Conservation (phyloP, 2,888 invertebrate genomes). For the Agrochola lychnidis region DNA sequence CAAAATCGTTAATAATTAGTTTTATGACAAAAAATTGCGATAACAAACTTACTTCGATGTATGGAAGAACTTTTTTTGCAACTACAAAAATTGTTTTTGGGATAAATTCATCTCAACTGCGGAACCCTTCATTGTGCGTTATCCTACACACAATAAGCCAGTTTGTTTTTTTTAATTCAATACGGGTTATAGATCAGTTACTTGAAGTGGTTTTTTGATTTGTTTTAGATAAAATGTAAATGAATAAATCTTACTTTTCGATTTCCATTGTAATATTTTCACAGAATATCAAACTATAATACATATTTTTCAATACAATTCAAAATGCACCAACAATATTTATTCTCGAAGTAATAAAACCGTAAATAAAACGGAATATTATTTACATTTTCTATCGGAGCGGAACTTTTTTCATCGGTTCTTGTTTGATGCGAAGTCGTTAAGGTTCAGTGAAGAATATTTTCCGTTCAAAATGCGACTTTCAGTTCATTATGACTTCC, state of each 20-base stretch:
- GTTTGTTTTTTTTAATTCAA: too few relatives aligned
- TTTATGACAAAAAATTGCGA: too few relatives aligned
- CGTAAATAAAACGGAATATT: constrained; percentile 26
- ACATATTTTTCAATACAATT: constrained; percentile 1
- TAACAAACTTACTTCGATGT: too few relatives aligned
- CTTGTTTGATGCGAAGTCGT: constrained; percentile 33
- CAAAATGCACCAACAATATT: constrained; percentile 18
- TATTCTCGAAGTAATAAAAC: background rate
- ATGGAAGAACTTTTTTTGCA: too few relatives aligned
- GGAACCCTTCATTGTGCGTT: too few relatives aligned
- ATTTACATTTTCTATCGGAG: constrained; percentile 37
- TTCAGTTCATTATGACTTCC: constrained; percentile 22
- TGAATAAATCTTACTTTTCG: background rate
- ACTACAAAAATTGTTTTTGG: too few relatives aligned
- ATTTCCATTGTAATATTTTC: background rate
- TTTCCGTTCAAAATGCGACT: constrained; percentile 30
- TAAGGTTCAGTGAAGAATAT: constrained; percentile 27
- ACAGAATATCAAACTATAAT: background rate
- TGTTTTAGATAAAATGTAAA: too few relatives aligned
- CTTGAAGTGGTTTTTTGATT: background rate
- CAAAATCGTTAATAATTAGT: too few relatives aligned
- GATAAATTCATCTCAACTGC: too few relatives aligned
- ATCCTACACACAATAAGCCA: too few relatives aligned
- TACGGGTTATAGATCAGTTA: background rate
- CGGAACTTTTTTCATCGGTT: constrained; percentile 21